A percentile compares a stretch with the other conserved stretches of the same genome.
Evolutionary conservation across 2,797 vertebrate species (phyloP).

Genomic region (Neosilurus hyrtlii): DNA sequence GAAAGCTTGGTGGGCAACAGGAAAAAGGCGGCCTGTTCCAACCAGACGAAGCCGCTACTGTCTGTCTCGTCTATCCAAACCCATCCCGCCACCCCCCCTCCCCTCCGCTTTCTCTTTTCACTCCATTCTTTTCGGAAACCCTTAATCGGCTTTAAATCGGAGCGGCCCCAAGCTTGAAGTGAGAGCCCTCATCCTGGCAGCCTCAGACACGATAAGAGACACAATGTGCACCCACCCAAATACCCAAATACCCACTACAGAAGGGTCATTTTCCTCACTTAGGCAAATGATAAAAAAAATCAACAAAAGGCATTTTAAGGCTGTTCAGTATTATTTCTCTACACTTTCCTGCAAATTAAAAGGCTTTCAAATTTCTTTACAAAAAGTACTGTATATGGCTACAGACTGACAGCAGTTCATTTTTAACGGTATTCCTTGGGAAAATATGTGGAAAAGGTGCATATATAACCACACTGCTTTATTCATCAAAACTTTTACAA

Average conservation of each 20-base stretch:
- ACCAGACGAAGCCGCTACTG: slow-evolving; percentile 69
- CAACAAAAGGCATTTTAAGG: slow-evolving; percentile 14
- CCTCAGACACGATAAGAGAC: slow-evolving; percentile 71
- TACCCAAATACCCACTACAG: slow-evolving; percentile 18
- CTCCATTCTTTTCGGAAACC: slow-evolving; percentile 60
- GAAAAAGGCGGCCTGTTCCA: slow-evolving; percentile 74
- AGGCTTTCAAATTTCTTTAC: not conserved
- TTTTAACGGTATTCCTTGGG: not conserved
- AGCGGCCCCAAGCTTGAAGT: slow-evolving; percentile 75
- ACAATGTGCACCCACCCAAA: slow-evolving; percentile 56
- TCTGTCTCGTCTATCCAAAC: slow-evolving; percentile 59
- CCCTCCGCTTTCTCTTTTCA: slow-evolving; percentile 63
- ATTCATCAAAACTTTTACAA: not conserved
- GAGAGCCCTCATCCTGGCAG: slow-evolving; percentile 73
- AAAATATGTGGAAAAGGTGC: not conserved
- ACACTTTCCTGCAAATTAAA: not conserved
- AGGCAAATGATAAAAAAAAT: slow-evolving; percentile 8
- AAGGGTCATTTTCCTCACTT: slow-evolving; percentile 22
- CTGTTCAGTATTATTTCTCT: slow-evolving; percentile 2
- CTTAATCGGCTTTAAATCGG: slow-evolving; percentile 71
- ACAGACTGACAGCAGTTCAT: not conserved
- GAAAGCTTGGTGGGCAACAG: slow-evolving; percentile 71
- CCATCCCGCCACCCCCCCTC: not conserved
- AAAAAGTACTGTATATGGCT: not conserved
- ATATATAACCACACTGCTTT: not conserved